Percentiles rank a stretch among this genome's conserved stretches.
phyloP scores from a whole-genome alignment of 2,888 invertebrate genomes.

The Hyposoter didymator region DNA sequence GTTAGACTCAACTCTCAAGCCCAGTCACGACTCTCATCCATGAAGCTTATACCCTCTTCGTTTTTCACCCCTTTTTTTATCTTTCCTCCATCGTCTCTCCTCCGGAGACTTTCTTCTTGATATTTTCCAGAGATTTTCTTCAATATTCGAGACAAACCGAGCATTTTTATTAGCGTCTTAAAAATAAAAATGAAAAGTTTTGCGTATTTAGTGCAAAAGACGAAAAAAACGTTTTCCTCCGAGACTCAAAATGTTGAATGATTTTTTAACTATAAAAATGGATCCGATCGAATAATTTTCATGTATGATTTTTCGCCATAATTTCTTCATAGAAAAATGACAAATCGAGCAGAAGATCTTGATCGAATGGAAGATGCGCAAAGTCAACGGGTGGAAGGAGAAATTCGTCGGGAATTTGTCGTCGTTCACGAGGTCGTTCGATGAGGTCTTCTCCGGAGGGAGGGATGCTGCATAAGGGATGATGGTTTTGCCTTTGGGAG shows the following conservation, averaged over 20 bases:
- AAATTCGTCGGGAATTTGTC: constrained; percentile 61
- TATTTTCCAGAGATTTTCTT: constrained; percentile 2
- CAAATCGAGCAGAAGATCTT: constrained; percentile 52
- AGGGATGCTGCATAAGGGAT: constrained; percentile 18
- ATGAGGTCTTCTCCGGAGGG: neutral
- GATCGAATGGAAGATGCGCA: neutral
- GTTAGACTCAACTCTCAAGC: constrained; percentile 62
- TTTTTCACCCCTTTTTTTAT: constrained; percentile 29
- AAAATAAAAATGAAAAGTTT: neutral
- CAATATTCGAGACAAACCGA: neutral
- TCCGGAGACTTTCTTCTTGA: neutral
- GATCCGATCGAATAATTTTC: neutral
- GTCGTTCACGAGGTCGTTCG: constrained; percentile 35
- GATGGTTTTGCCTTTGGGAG: constrained; percentile 36
- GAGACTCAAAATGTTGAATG: neutral
- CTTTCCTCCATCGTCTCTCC: neutral
- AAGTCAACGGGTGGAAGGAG: constrained; percentile 47
- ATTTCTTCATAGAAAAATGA: neutral
- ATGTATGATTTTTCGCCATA: neutral
- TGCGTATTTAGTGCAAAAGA: no score
- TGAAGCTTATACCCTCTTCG: constrained; percentile 48
- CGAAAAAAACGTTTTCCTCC: neutral
- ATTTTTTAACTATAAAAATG: neutral
- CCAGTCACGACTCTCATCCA: constrained; percentile 51
- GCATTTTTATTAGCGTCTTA: neutral